phyloP scores from a whole-genome alignment of 2,797 vertebrate genomes.

The Remorina albescens region DNA sequence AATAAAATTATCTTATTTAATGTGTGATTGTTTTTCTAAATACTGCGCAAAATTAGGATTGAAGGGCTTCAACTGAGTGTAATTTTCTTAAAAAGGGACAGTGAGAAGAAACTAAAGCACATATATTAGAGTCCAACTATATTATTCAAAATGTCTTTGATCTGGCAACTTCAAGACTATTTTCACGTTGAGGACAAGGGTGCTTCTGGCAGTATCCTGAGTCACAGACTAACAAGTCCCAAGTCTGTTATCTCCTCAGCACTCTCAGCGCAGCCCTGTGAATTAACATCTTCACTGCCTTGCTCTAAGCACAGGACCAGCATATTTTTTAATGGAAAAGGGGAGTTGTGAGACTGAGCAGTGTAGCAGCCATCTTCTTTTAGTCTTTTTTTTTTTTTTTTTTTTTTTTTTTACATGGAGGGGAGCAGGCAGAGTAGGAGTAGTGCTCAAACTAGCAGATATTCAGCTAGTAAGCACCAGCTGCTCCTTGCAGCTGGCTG shows the following conservation, averaged over 20 bases:
- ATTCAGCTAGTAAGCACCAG: conserved; percentile 37
- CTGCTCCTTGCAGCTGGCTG: conserved; percentile 38
- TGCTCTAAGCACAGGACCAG: conserved; percentile 41
- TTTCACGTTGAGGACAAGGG: conserved; percentile 51
- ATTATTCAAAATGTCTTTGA: conserved; percentile 39
- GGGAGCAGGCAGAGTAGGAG: conserved; percentile 47
- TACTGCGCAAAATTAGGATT: conserved; percentile 37
- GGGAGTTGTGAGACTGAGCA: conserved; percentile 48
- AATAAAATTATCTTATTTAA: conserved; percentile 38
- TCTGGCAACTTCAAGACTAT: conserved; percentile 42
- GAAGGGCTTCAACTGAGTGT: conserved; percentile 35
- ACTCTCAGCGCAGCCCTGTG: conserved; percentile 37
- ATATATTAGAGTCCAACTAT: conserved; percentile 52
- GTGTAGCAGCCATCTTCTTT: conserved; percentile 46
- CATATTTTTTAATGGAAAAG: conserved; percentile 47
- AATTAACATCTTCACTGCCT: conserved; percentile 24
- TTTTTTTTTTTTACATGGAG: conserved; percentile 6
- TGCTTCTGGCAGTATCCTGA: conserved; percentile 75
- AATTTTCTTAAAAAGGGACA: conserved; percentile 30
- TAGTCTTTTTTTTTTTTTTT: neutral
- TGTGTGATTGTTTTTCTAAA: conserved; percentile 36
- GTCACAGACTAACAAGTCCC: conserved; percentile 68
- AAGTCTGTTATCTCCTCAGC: conserved; percentile 43
- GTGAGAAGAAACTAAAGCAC: conserved; percentile 53
- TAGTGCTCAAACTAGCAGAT: conserved; percentile 46